Base-by-base conservation (phyloP, 2,888 invertebrate species). In the Pyrgus malvae region DNA sequence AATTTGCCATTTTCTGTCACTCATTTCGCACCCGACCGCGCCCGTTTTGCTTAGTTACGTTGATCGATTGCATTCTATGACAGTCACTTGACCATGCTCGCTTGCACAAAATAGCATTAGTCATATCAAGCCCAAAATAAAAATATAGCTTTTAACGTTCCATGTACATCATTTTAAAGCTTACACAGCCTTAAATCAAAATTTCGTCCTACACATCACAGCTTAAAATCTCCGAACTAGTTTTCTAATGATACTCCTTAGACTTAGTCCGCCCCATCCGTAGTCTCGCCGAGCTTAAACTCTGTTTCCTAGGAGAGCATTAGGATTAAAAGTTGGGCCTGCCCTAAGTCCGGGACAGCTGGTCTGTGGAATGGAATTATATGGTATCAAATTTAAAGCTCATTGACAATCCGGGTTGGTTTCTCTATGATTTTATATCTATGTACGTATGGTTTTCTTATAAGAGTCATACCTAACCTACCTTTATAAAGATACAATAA, bases 231-330 rank as follows among this genome's bases (percentile, higher is more conserved):
- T 37, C 54, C 23, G 12, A 42, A 46, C 40, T 25, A 54, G 46
- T 54, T 46, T 40, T 46, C 45, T 54, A 54, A 54, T 54, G 53
- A 46, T 46, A 54, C 40, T 38, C 46, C 46, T 31, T 46, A 54
- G 53, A 45, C 53, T 53, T 44, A 53, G 53, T 23, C 38, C 25
- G 25, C 25, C 37, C 21, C 38, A 53, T 38, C 37, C 53, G 45
- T 51, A 51, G 53, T 54, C 40, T 46, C 78, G 75, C 70, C 68
- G 68, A 77, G 74, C 80, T 80, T 76, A 80, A 83, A 86, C 83
- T 83, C 83, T 75, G 84, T 84, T 88, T 87, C 80, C 84, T 80
- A 78, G 71, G 70, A 79, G 83, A 80, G 80, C 82, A 81, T 83
- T 79, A 76, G 70, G 84, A 85, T 88, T 86, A 83, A 83, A 86